Percentiles rank a stretch among this genome's conserved stretches.
Conservation (phyloP, 1,140 invertebrate genomes). For the Nephotettix cincticeps region DNA sequence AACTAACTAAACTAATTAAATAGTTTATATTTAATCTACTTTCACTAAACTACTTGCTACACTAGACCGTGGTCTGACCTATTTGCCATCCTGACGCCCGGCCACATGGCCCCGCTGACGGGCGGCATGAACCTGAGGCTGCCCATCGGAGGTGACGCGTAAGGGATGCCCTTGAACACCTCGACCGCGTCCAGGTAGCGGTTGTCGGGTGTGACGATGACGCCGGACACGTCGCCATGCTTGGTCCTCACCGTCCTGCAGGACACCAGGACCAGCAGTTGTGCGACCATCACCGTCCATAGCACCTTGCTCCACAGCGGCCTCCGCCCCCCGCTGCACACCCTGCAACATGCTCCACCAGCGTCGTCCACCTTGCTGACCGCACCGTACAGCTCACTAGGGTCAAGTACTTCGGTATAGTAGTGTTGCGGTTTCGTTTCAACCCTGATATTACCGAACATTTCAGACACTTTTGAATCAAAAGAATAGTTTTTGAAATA, state of each 20-base stretch:
- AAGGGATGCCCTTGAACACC: conserved; percentile 90
- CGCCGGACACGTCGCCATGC: conserved; percentile 53
- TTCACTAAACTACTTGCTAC: too few species aligned
- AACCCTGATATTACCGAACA: too few species aligned
- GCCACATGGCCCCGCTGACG: conserved; percentile 84
- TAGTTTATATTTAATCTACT: too few species aligned
- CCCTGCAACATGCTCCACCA: too few species aligned
- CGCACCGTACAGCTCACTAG: too few species aligned
- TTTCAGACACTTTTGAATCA: too few species aligned
- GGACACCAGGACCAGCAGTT: not conserved
- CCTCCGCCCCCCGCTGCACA: too few species aligned
- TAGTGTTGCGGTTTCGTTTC: too few species aligned
- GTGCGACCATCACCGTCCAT: conserved; percentile 23
- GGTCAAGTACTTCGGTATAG: too few species aligned
- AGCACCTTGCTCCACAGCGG: not conserved
- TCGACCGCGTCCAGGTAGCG: conserved; percentile 53
- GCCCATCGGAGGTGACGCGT: conserved; percentile 90
- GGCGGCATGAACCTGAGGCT: conserved; percentile 91
- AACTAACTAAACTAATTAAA: too few species aligned
- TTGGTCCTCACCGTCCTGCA: conserved; percentile 50
- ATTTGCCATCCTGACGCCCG: conserved; percentile 82
- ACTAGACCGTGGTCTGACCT: conserved; percentile 44
- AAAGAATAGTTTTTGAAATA: too few species aligned
- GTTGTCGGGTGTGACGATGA: conserved; percentile 49
- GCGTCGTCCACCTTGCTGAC: too few species aligned